phyloP scores from a whole-genome alignment of 2,113 vertebrate genomes.

The Empidonax traillii region DNA sequence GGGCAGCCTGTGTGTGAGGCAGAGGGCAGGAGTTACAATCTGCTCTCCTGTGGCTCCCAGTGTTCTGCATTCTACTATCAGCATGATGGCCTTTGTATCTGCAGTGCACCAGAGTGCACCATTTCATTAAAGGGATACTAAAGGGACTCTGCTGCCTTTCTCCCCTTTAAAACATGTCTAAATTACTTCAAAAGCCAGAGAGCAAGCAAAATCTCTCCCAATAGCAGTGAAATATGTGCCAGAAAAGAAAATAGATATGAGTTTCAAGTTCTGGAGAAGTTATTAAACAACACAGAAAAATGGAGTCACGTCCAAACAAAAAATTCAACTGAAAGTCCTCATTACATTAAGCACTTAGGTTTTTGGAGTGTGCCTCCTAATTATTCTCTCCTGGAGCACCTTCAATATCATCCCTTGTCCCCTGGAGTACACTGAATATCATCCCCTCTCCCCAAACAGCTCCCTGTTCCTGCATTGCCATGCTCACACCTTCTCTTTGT shows the following conservation, averaged over 20 bases:
- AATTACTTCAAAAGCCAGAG: neutral
- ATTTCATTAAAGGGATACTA: neutral
- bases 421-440: neutral
- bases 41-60: neutral
- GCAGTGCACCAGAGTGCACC: neutral
- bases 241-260: neutral
- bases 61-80: neutral
- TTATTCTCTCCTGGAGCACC: neutral
- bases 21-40: neutral
- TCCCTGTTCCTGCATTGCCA: neutral
- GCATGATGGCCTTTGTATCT: neutral
- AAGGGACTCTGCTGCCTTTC: neutral
- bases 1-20: neutral
- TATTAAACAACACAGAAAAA: neutral
- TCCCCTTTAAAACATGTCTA: neutral
- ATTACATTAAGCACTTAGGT: neutral
- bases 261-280: neutral
- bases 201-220: neutral
- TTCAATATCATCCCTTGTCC: neutral
- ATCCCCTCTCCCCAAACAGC: neutral
- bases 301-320: neutral
- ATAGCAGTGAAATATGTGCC: neutral
- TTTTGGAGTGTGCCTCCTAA: neutral
- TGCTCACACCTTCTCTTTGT: neutral
- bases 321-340: neutral